Base-by-base conservation (phyloP, 1,140 invertebrate species). In the Calephelis nemesis region DNA sequence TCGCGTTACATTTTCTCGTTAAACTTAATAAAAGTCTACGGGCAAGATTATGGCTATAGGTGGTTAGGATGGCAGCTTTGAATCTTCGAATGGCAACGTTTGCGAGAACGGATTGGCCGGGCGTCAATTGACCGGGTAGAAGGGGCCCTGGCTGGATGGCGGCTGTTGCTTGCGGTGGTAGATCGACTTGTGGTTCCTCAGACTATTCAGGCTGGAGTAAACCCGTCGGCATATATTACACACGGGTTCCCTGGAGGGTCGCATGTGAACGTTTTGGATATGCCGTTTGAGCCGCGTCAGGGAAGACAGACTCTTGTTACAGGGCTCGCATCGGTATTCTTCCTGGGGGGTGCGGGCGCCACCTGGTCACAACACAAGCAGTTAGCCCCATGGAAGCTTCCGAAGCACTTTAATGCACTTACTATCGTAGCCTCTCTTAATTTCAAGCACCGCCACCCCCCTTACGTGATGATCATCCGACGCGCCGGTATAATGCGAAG, bases 191-290 rank as follows among this genome's bases (percentile, higher is more conserved):
- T 97, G 96, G 93, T 97, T 97, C 81, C 96, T 93, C 73, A 97
- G 94, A 84, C 95, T 96, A 93, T 97, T 97, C 81, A 97, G 94
- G 85, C 96, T 96, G 93, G 96, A 96, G 93, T 97, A 97, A 76
- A 96, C 95, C 81, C 96, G 94, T 87, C 96, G 96, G 93, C 96
- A 97, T 91, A 97, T 96, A 93, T 96, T 96, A 94, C 96, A 97
- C 82, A 96, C 95, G 74, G 95, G 96, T 92, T 96, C 96, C 92
- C 96, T 94, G 85, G 95, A 96, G 75, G 96, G 96, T 79, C 95
- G 93, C 94, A 96, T 96, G 92, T 96, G 96, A 81, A 96, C 96
- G 93, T 96, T 96, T 93, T 96, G 96, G 92, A 96, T 96, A 93
- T 97, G 96, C 75, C 96, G 94, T 93, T 96, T 96, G 90, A 96